A percentile compares a stretch with the other conserved stretches of the same genome.
Conservation (phyloP, 2,888 invertebrate genomes). For the Spatulosminthurus flaviceps region DNA sequence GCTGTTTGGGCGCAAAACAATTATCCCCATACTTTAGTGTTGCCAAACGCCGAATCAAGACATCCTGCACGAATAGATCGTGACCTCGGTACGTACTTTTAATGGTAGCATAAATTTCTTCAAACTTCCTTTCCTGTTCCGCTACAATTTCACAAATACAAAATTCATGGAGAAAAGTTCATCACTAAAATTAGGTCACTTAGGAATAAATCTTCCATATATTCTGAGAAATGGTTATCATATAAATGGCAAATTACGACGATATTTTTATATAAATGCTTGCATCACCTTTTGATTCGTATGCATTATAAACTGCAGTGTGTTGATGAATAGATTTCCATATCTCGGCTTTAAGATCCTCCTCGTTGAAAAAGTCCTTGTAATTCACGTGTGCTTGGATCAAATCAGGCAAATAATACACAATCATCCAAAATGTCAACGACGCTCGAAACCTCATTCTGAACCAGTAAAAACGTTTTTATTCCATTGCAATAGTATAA, state of each 20-base stretch:
- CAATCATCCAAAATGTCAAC: too few relatives aligned
- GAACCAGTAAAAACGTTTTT: too few relatives aligned
- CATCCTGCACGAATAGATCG: slow-evolving; percentile 3
- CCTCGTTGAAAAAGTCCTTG: background rate
- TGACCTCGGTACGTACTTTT: slow-evolving; percentile 22
- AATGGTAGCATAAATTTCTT: background rate
- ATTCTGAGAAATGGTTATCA: too few relatives aligned
- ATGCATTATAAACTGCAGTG: background rate
- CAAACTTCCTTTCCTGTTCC: background rate
- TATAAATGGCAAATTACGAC: too few relatives aligned
- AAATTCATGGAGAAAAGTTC: background rate
- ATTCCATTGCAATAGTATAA: too few relatives aligned
- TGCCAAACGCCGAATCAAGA: slow-evolving; percentile 16
- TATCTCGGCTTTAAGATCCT: background rate
- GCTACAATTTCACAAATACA: background rate
- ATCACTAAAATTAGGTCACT: too few relatives aligned
- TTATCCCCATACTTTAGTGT: background rate
- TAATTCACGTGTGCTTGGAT: background rate
- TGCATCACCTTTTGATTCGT: background rate
- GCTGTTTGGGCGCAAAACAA: background rate
- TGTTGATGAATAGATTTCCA: background rate
- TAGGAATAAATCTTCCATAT: too few relatives aligned
- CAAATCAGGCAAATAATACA: too few relatives aligned
- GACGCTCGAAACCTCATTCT: too few relatives aligned
- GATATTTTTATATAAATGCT: background rate